These are phyloP conservation scores for Phenganax subtilis DNA, from an alignment of 92 coral and sea anemone species.

Conservation along the genomic window DNA sequence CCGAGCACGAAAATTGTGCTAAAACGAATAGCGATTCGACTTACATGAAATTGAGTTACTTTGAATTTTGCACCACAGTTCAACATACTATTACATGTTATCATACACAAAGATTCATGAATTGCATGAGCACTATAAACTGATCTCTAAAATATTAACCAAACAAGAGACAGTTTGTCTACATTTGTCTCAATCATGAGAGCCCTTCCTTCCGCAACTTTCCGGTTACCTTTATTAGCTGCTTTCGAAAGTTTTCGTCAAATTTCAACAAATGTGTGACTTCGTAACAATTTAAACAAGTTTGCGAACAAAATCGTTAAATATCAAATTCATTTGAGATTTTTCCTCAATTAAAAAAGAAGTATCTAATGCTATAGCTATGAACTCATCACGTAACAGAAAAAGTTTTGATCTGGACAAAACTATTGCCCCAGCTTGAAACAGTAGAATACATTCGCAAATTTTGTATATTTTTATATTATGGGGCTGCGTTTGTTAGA, in stretches of 20 bases:
- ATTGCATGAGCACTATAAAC: background rate
- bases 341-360: background rate
- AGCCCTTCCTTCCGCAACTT: slow-evolving; percentile 15
- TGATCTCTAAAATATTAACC: background rate
- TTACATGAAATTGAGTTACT: background rate
- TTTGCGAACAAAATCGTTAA: too few species aligned
- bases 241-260: slow-evolving; percentile 15
- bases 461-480: too few species aligned
- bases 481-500: too few species aligned
- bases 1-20: background rate
- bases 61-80: background rate
- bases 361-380: background rate
- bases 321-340: too few species aligned
- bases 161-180: slow-evolving; percentile 17
- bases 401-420: background rate
- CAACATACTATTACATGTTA: too few species aligned
- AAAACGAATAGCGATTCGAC: background rate
- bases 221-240: slow-evolving; percentile 6
- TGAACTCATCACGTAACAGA: background rate
- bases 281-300: background rate
- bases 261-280: background rate
- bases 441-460: background rate
- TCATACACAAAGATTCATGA: background rate
- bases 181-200: background rate
- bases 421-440: background rate